phyloP scores from a whole-genome alignment of 2,888 invertebrate species.

The Polyommatus iphigenia region DNA sequence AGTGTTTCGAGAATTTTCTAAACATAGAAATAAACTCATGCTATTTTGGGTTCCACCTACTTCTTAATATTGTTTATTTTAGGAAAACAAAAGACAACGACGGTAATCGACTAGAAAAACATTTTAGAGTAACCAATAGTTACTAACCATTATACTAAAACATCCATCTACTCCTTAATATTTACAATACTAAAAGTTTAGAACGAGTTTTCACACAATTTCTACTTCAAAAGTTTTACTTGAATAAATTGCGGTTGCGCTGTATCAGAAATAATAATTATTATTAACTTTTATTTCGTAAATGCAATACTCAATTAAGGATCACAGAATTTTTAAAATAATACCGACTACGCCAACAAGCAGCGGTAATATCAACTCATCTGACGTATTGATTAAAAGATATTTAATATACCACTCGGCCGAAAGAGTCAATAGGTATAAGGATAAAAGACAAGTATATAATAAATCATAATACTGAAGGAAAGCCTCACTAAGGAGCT shows the following conservation, averaged over 20 bases:
- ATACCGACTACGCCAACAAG: not conserved
- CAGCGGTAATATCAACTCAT: not conserved
- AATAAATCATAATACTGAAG: not conserved
- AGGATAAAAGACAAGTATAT: constrained; percentile 23
- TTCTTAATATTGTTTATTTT: not conserved
- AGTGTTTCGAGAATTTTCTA: constrained; percentile 27
- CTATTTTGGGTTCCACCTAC: not conserved
- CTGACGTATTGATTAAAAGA: constrained; percentile 21
- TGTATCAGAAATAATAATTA: not conserved
- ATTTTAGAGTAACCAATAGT: too few relatives aligned
- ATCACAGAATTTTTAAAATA: not conserved
- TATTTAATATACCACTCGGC: constrained; percentile 11
- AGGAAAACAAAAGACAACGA: too few relatives aligned
- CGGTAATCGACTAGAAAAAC: too few relatives aligned
- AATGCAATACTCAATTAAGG: not conserved
- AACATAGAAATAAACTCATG: not conserved
- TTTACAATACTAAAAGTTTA: not conserved
- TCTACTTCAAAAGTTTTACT: not conserved
- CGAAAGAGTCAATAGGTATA: constrained; percentile 5
- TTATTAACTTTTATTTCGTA: not conserved
- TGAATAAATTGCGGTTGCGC: not conserved
- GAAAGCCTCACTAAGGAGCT: constrained; percentile 25
- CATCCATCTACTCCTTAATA: too few relatives aligned
- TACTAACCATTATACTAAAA: too few relatives aligned
- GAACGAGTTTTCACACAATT: not conserved